Conservation (phyloP, 2,888 invertebrate genomes). For the Aspidiotus destructor region DNA sequence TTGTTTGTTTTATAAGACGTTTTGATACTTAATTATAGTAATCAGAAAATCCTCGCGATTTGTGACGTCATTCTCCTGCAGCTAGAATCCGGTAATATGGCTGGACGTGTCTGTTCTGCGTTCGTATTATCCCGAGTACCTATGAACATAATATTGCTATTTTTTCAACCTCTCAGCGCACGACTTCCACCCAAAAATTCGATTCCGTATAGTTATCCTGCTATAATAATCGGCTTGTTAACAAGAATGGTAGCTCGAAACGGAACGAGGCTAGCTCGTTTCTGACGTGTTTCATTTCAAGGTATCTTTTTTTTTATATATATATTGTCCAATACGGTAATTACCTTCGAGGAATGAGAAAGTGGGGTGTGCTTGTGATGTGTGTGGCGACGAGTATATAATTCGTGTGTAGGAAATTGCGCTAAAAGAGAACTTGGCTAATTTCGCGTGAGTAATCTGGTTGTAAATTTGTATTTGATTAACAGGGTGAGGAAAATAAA, state of each 20-base stretch:
- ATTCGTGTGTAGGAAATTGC: background rate
- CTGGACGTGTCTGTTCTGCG: constrained; percentile 8
- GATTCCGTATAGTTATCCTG: constrained; percentile 25
- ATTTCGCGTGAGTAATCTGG: constrained; percentile 2
- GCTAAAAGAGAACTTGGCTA: background rate
- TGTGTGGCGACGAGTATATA: too few relatives aligned
- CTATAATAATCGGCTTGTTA: constrained; percentile 17
- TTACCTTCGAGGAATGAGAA: too few relatives aligned
- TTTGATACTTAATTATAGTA: constrained; percentile 32
- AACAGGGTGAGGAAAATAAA: constrained; percentile 5
- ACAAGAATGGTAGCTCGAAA: constrained; percentile 8
- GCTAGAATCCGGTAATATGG: constrained; percentile 31
- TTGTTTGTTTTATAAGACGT: constrained; percentile 32
- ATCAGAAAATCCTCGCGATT: constrained; percentile 31
- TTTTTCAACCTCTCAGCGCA: background rate
- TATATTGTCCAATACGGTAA: constrained; percentile 8
- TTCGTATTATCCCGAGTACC: too few relatives aligned
- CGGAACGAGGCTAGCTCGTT: constrained; percentile 27
- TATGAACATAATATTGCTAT: too few relatives aligned
- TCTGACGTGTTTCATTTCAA: constrained; percentile 25
- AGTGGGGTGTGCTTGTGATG: too few relatives aligned
- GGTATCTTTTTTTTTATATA: constrained; percentile 13
- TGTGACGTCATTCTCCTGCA: constrained; percentile 31
- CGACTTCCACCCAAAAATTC: constrained; percentile 3
- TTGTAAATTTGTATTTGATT: constrained; percentile 5